Evolutionary conservation across 2,113 vertebrate species (phyloP).

Genomic region (Sinocyclocheilus maitianheensis): DNA sequence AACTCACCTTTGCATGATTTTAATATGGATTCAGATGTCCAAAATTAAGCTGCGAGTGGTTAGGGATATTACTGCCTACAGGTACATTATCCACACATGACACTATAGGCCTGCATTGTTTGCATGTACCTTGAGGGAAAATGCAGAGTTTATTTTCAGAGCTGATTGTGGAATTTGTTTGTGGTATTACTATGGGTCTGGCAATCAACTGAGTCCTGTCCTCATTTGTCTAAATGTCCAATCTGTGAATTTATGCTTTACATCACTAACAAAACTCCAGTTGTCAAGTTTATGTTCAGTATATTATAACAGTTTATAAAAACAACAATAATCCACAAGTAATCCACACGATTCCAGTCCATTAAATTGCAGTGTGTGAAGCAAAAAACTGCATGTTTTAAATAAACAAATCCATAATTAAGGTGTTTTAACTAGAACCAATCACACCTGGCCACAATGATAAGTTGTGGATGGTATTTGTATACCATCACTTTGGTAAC

Average conservation of each 20-base stretch:
- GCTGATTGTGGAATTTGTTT: slow-evolving; percentile 14
- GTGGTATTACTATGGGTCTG: background rate
- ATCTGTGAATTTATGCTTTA: background rate
- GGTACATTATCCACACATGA: background rate
- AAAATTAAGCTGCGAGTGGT: background rate
- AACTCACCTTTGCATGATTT: background rate
- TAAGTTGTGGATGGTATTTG: background rate
- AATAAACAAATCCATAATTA: too few relatives aligned
- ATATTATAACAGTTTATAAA: background rate
- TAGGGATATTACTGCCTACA: background rate
- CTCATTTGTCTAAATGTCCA: background rate
- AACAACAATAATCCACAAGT: too few relatives aligned
- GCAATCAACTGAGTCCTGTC: slow-evolving; percentile 2
- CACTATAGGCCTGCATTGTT: too few relatives aligned
- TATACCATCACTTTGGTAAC: too few relatives aligned
- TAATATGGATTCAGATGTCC: background rate
- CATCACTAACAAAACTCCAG: background rate
- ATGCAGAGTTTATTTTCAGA: slow-evolving; percentile 11
- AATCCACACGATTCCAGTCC: too few relatives aligned
- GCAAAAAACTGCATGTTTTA: too few relatives aligned
- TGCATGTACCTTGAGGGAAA: too few relatives aligned
- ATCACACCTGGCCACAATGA: too few relatives aligned
- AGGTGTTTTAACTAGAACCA: too few relatives aligned
- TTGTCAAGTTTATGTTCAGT: background rate
- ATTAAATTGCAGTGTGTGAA: too few relatives aligned